Conservation (phyloP, 2,797 vertebrate genomes). For the Tachyglossus aculeatus region DNA sequence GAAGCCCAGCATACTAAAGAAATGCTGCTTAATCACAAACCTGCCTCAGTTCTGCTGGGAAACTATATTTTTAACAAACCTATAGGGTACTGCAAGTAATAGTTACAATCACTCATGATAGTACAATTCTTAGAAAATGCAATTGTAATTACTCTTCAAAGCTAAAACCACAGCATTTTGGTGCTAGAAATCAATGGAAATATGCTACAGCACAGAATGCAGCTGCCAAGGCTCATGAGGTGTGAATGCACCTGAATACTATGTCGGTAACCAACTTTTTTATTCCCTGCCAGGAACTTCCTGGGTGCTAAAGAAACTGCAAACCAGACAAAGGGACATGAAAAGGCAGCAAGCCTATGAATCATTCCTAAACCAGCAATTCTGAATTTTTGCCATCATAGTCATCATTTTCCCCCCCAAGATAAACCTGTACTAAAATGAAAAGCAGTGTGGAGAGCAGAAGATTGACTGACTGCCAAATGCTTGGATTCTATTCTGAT, state of each 20-base stretch:
- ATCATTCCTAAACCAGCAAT: slow-evolving; percentile 27
- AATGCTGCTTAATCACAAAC: no score
- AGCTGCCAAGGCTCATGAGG: neutral
- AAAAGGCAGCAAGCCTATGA: neutral
- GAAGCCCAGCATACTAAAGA: no score
- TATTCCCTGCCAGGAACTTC: slow-evolving; percentile 18
- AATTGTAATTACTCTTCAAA: slow-evolving; percentile 7
- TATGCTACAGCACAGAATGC: slow-evolving; percentile 6
- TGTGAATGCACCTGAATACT: neutral
- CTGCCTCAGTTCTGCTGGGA: no score
- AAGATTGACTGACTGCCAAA: slow-evolving; percentile 58
- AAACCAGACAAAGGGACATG: neutral
- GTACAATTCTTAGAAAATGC: no score
- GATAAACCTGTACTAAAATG: slow-evolving; percentile 26
- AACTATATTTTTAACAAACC: no score
- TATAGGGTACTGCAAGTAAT: no score
- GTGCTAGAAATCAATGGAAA: neutral
- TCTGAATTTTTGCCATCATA: slow-evolving; percentile 38
- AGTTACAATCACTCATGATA: no score
- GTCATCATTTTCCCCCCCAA: slow-evolving; percentile 4
- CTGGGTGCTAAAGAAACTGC: neutral
- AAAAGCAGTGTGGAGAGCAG: slow-evolving; percentile 23
- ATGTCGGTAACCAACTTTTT: neutral
- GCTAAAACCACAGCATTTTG: slow-evolving; percentile 11
- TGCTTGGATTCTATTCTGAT: slow-evolving; percentile 34